These are phyloP conservation scores for Apogon hyalosoma DNA, from an alignment of 2,797 vertebrate species.

Conservation along the genomic window DNA sequence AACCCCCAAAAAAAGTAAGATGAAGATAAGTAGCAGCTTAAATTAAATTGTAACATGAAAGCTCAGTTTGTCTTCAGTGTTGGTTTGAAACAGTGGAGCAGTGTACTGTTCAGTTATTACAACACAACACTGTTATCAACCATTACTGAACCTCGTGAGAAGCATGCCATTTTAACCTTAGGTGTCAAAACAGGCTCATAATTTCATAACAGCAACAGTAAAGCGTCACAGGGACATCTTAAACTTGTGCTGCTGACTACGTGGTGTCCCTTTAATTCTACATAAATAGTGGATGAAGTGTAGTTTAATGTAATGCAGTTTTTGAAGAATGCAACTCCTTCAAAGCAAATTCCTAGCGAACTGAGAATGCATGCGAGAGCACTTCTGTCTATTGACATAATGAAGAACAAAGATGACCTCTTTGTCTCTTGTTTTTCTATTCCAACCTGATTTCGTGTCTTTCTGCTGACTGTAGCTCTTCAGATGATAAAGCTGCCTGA, in stretches of 20 bases:
- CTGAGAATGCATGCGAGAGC: background rate
- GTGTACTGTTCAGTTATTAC: slow-evolving; percentile 27
- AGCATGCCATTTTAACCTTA: slow-evolving; percentile 42
- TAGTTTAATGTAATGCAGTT: slow-evolving; percentile 29
- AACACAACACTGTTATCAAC: slow-evolving; percentile 54
- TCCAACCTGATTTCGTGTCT: background rate
- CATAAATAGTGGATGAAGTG: slow-evolving; percentile 21
- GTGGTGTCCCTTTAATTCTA: background rate
- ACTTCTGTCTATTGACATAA: background rate
- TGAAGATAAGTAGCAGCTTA: background rate
- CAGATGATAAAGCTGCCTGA: background rate
- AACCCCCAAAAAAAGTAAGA: background rate
- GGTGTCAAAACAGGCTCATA: slow-evolving; percentile 32
- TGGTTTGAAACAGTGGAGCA: slow-evolving; percentile 22
- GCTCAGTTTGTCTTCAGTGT: slow-evolving; percentile 17
- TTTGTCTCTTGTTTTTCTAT: background rate
- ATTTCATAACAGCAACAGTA: slow-evolving; percentile 47
- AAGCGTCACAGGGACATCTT: slow-evolving; percentile 19
- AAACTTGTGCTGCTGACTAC: background rate
- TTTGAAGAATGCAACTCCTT: background rate
- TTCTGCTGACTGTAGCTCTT: background rate
- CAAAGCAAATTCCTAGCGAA: background rate
- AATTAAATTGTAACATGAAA: slow-evolving; percentile 18
- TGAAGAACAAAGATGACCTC: background rate
- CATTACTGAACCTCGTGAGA: slow-evolving; percentile 52